Base-by-base conservation (phyloP, 1,140 invertebrate genomes). In the Drosophila biarmipes region DNA sequence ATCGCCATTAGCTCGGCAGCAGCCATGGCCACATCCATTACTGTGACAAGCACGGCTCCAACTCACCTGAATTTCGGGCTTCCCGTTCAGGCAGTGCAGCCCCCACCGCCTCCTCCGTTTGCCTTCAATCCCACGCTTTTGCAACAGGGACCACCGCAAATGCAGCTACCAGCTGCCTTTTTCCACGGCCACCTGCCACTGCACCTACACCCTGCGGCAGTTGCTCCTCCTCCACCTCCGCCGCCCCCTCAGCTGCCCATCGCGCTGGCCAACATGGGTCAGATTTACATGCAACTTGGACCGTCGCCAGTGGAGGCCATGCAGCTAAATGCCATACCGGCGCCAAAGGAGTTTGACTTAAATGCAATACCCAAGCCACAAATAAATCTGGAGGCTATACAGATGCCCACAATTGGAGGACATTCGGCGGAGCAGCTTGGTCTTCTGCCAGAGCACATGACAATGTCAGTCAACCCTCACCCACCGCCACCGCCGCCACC, bases 81-180 rank as follows among this genome's bases (percentile, higher is more conserved):
- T 91, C 24, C 93, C 69, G 46, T 92, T 11, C 91, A 92, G 24
- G 29, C 76, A 27, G 77, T 86, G 10, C 80, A 85, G 24, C 71
- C 76, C 14, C 82, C 91, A 31, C 85, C 91, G 61, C 92, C 63
- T 69, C 93, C 92, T 45, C 86, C 82, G 24, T 84, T 93, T 48
- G 85, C 92, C 19, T 90, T 90, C 55, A 92, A 93, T 55, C 89
- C 92, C 0, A 90, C 92, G 31, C 72, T 93, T 8, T 80, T 90
- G 34, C 59, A 79, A 6, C 87, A 90, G 66, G 73, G 66, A 31
- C 80, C 77, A 35, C 89, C 80, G 17, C 86, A 81, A 46, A 73
- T 90, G 75, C 49, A 73, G 19, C 40, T 86, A 61, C 67, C 89
- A 7, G 84, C 81, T 37, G 66, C 72, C 1, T 85, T 84, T 31